Conservation (phyloP, 2,888 invertebrate species). For the Eupithecia subumbrata region DNA sequence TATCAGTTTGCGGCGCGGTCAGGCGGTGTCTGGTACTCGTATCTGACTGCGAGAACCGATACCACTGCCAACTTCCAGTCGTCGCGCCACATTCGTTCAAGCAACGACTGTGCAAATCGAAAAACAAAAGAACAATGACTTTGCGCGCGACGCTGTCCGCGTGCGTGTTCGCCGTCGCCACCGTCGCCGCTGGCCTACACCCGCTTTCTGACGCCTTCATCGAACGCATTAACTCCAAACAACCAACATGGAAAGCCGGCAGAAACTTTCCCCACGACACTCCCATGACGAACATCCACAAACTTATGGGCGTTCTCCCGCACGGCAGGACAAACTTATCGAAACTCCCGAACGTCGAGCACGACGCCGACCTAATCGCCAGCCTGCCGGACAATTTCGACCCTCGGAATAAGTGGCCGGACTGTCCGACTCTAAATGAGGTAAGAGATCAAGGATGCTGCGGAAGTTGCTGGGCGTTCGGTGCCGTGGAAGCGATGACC, state of each 20-base stretch:
- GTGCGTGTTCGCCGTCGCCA: conserved; percentile 50
- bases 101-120: conserved; percentile 52
- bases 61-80: conserved; percentile 57
- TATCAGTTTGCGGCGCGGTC: conserved; percentile 62
- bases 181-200: conserved; percentile 60
- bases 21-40: conserved; percentile 55
- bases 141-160: conserved; percentile 57
- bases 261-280: conserved; percentile 87
- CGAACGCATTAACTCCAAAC: conserved; percentile 86
- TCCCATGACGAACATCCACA: conserved; percentile 84
- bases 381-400: conserved; percentile 91
- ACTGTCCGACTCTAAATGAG: conserved; percentile 92
- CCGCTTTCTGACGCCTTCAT: conserved; percentile 90
- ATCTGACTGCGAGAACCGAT: conserved; percentile 58
- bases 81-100: conserved; percentile 61
- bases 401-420: conserved; percentile 90
- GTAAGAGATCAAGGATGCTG: conserved; percentile 94
- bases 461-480: conserved; percentile 97
- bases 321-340: conserved; percentile 76
- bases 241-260: conserved; percentile 91
- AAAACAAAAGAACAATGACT: conserved; percentile 63
- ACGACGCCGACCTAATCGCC: conserved; percentile 64
- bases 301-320: conserved; percentile 89
- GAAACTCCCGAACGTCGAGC: conserved; percentile 51
- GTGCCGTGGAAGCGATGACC: conserved; percentile 83